These are phyloP conservation scores for Anseranas semipalmata DNA, from an alignment of 2,113 vertebrate species.

Conservation along the genomic window DNA sequence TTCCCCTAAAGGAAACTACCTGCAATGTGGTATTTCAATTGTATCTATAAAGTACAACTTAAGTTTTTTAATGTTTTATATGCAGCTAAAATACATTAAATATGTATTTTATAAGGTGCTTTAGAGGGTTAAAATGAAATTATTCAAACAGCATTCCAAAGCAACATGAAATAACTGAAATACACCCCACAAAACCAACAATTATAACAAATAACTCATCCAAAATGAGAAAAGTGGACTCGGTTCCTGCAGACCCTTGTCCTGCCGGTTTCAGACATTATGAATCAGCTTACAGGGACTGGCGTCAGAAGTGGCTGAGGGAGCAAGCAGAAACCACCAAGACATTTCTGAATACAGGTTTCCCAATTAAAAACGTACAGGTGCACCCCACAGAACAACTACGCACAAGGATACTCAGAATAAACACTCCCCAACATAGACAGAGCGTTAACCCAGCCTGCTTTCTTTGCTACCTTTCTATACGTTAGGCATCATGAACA, in stretches of 20 bases:
- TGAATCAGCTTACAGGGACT: not conserved
- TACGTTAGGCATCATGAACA: not conserved
- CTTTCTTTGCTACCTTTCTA: not conserved
- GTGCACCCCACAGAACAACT: not conserved
- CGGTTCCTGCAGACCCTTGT: not conserved
- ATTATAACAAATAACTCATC: not conserved
- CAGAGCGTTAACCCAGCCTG: not conserved
- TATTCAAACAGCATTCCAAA: not conserved
- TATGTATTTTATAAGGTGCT: not conserved
- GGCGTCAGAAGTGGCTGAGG: not conserved
- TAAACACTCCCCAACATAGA: not conserved
- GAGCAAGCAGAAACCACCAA: not conserved
- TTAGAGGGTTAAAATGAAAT: not conserved
- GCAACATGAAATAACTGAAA: not conserved
- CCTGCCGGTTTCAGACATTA: not conserved
- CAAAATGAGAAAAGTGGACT: not conserved
- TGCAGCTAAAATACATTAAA: not conserved
- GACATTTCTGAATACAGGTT: not conserved
- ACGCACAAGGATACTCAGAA: not conserved
- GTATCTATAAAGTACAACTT: rapidly evolving
- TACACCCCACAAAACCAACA: not conserved
- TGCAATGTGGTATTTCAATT: not conserved
- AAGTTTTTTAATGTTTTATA: not conserved
- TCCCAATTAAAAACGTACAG: not conserved
- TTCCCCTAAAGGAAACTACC: not conserved